phyloP scores from a whole-genome alignment of 2,888 invertebrate species.

The Volucella inanis region DNA sequence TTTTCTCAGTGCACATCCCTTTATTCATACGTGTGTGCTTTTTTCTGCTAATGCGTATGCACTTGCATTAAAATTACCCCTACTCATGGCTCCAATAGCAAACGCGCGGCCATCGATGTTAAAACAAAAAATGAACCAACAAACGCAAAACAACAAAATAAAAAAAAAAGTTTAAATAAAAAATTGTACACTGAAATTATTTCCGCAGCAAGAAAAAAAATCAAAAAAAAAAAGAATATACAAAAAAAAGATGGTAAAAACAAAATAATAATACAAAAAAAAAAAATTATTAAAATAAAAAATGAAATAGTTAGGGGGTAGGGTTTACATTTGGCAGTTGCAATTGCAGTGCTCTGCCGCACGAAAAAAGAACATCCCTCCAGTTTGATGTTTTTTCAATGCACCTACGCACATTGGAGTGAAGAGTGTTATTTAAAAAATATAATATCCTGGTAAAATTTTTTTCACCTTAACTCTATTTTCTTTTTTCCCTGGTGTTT shows the following conservation, averaged over 20 bases:
- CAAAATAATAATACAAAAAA: conserved; percentile 30
- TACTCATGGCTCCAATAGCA: conserved; percentile 26
- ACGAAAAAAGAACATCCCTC: conserved; percentile 71
- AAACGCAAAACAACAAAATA: conserved; percentile 36
- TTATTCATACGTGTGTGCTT: conserved; percentile 38
- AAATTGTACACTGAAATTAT: conserved; percentile 70
- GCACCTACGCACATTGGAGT: conserved; percentile 69
- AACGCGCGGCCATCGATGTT: conserved; percentile 72
- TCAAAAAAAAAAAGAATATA: conserved; percentile 4
- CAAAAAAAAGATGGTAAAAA: conserved; percentile 8
- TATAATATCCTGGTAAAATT: conserved; percentile 1
- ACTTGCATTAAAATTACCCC: conserved; percentile 71
- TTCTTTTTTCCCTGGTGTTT: conserved; percentile 46
- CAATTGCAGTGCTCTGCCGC: conserved; percentile 24
- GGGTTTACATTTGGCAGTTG: conserved; percentile 70
- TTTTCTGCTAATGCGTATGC: conserved; percentile 72
- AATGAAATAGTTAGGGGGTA: conserved; percentile 72
- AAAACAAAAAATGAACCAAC: conserved; percentile 67
- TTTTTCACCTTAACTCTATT: conserved; percentile 29
- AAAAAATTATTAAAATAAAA: conserved; percentile 71
- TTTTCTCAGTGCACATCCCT: conserved; percentile 53
- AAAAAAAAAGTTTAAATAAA: conserved; percentile 42
- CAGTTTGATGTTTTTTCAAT: conserved; percentile 57
- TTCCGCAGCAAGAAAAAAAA: conserved; percentile 66
- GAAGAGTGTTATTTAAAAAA: conserved; percentile 70